Conservation (phyloP, 2,113 vertebrate genomes). For the Nannobrachium achirus region DNA sequence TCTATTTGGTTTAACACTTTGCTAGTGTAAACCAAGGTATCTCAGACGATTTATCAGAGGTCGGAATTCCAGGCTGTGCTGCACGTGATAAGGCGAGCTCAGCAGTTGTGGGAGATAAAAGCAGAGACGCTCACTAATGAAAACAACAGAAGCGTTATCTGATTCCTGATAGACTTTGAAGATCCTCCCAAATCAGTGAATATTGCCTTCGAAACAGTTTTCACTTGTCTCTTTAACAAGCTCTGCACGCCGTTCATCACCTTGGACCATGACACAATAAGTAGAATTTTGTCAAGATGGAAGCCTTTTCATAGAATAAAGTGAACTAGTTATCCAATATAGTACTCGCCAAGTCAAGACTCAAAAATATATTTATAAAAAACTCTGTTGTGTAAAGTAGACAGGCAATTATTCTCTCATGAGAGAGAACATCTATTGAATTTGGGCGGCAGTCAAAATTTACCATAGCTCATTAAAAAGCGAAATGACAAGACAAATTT, state of each 20-base stretch:
- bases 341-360: too few species aligned
- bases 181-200: slow-evolving; percentile 63
- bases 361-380: too few species aligned
- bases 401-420: slow-evolving; percentile 31
- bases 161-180: slow-evolving; percentile 71
- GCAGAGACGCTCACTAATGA: slow-evolving; percentile 69
- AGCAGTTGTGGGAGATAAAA: slow-evolving; percentile 73
- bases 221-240: slow-evolving; percentile 59
- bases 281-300: too few species aligned
- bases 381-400: slow-evolving; percentile 35
- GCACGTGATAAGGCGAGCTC: slow-evolving; percentile 73
- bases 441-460: slow-evolving; percentile 29
- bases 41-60: slow-evolving; percentile 69
- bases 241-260: slow-evolving; percentile 46
- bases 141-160: slow-evolving; percentile 74
- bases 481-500: slow-evolving; percentile 35
- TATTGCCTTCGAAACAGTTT: slow-evolving; percentile 66
- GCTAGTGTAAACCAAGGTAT: slow-evolving; percentile 39
- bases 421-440: slow-evolving; percentile 39
- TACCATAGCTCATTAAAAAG: slow-evolving; percentile 27
- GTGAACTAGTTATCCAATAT: too few species aligned
- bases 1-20: slow-evolving; percentile 53
- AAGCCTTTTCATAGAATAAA: too few species aligned
- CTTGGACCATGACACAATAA: slow-evolving; percentile 2
- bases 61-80: slow-evolving; percentile 71